Base-by-base conservation (phyloP, 2,888 invertebrate species). In the Melieria crassipennis region DNA sequence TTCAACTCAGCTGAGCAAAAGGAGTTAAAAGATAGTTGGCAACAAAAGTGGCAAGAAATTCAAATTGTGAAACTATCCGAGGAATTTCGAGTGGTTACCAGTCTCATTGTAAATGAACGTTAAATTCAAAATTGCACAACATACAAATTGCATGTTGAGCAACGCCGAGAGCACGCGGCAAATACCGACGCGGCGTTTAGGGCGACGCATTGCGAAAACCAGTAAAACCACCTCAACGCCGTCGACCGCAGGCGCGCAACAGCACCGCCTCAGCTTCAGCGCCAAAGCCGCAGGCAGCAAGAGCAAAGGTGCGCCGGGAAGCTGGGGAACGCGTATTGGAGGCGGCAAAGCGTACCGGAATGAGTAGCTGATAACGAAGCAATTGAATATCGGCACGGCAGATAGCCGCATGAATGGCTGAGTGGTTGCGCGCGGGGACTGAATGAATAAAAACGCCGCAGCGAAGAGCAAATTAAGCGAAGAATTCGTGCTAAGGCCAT, bases 141-240 rank as follows among this genome's bases (percentile, higher is more conserved):
- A 58, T 56, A 46, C 55, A 66, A 10, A 42, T 7, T 47, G 9
- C 16, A 62, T 30, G 30, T 30, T 30, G 30, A 30, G 30, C 30
- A 30, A 3, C 30, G 30, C 30, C 30, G 30, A 30, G 30, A 30
- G 30, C 30, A 61, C n/a, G 50, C 10, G 61, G 61, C 52, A n/a
- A 42, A 60, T 30, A 7, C 46, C 45, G 45, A 61, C 13, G 5
- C 42, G 45, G 43, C 30, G n/a, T 13, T 67, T 50, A 5, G 57
- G 16, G 60, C 13, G 30, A 48, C 47, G 56, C 56, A 69, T 69
- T 69, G 47, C 43, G 55, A 63, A 71, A 71, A 71, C 71, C 71
- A 67, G 71, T 71, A 71, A 71, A 71, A 67, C 71, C 67, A 63
- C 71, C 66, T 71, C 48, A 45, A 63, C 52, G 55, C 43, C 68